Evolutionary conservation across 2,888 invertebrate genomes (phyloP), one percentile per base, ranked within the genome.

Genomic region (Poecilus cupreus): DNA sequence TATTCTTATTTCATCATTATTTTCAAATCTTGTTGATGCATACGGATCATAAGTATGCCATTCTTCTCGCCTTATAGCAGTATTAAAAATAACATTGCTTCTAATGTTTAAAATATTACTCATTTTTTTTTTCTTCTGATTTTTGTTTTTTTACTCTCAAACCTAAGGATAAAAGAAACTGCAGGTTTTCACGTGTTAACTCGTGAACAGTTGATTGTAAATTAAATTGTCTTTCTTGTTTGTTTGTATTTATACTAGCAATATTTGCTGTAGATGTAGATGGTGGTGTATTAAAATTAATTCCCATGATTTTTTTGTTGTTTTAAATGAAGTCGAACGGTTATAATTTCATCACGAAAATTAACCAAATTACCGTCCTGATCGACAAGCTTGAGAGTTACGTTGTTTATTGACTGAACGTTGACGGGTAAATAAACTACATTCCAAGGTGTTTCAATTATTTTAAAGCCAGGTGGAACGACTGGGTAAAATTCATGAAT

Each of bases 341-440:
- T 85, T n/a, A 85, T 82, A n/a, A 57, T 75, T 83, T 85, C 84
- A 39, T 82, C 82, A 24, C 83, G 78, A 75, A 85, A 84, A 83
- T 85, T 83, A 0, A 84, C 82, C 32, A 83, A 82, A 5, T 82
- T 64, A 6, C 81, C 83, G 75, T 84, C 82, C 76, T 85, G 84
- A 84, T 84, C 83, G 11, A 84, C 82, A 49, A 84, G 79, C 51
- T 82, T 82, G 1, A 85, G 6, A 37, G 84, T 83, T 5, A 85
- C 75, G 79, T 84, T 75, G 75, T 83, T 54, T 60, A 84, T 85
- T 51, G 64, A 24, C 51, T 81, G 26, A 6, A 80, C 82, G 13
- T 79, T 16, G 32, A 85, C 51, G 46, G 84, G 84, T 20, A 84
- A 72, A 76, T 85, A 84, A 82, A 84, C 83, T 43, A 84, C 43